Base-by-base conservation (phyloP, 2,113 vertebrate genomes). In the Ifrita kowaldi region DNA sequence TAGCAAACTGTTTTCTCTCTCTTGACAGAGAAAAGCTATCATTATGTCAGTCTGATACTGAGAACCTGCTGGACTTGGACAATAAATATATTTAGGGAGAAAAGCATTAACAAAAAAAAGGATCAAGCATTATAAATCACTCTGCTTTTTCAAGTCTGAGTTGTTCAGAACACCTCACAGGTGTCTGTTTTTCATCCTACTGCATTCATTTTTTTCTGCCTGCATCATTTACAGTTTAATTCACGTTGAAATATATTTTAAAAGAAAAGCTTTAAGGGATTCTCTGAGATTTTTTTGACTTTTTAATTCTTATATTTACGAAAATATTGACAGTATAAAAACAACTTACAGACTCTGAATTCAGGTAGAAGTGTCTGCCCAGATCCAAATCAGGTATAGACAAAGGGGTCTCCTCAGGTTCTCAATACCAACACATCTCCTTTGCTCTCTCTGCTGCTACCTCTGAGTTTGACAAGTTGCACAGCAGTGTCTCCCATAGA, bases 1-100 rank as follows among this genome's bases (percentile, higher is more conserved):
- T 95, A 98, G 95, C 97, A 97, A 98, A 98, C 94, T 95, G 94
- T 96, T 98, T 98, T 98, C 94, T 97, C 96, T 79, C 93, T 93
- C 97, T 89, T 97, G 97, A 97, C 95, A 95, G 95, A 97, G 97
- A 95, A 97, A 97, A 98, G 97, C 96, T 93, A 96, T 97, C 82
- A 55, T 92, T 97, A 79, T 94, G 95, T 98, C 96, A 96, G 92
- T 88, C 70, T 78, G 93, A 95, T 62, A 96, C 8, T 73, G 73
- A 88, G 92, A 95, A 94, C 76, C 41, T 65, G 17, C 39, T 74
- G 74, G 73, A 87, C 59, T 93, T 76, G 59, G 79, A 70, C 53
- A 96, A 64, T 27, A 78, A 92, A 90, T 60, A 96, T 44, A 96
- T 62, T 87, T 56, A 57, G 20, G 23, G 37, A 92, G 22, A 87